phyloP scores from a whole-genome alignment of 2,888 invertebrate species.

The Hecatera dysodea region DNA sequence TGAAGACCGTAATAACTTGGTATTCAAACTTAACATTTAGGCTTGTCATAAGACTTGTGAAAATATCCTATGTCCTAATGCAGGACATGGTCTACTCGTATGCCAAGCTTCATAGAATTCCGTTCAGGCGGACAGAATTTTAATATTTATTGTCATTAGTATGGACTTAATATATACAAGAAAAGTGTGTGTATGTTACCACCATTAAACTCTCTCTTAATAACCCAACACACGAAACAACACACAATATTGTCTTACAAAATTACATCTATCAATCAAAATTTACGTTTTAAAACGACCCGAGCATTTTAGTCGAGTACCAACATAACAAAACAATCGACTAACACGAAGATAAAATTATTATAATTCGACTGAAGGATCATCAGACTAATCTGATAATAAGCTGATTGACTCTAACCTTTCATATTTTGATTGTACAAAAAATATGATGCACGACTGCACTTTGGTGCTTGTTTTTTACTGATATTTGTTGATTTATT shows the following conservation, averaged over 20 bases:
- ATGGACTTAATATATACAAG: too few species aligned
- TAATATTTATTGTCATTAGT: too few species aligned
- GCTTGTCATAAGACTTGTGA: too few species aligned
- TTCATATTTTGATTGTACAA: conserved; percentile 69
- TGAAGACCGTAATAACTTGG: background rate
- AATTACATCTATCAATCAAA: conserved; percentile 72
- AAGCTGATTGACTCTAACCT: conserved; percentile 69
- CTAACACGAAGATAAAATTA: conserved; percentile 76
- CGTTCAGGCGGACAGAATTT: too few species aligned
- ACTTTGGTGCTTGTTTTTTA: conserved; percentile 47
- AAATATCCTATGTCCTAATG: too few species aligned
- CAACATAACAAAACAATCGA: conserved; percentile 61
- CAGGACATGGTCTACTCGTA: too few species aligned
- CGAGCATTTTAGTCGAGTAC: conserved; percentile 61
- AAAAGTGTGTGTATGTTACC: background rate
- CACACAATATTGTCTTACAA: conserved; percentile 49
- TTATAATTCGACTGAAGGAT: conserved; percentile 78
- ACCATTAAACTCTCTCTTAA: conserved; percentile 24
- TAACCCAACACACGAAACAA: conserved; percentile 37
- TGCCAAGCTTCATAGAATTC: too few species aligned
- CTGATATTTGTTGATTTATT: conserved; percentile 47
- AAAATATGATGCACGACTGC: conserved; percentile 63
- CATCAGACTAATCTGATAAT: conserved; percentile 81
- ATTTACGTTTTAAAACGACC: conserved; percentile 66
- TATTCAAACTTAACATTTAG: background rate